Percentiles rank a stretch among this genome's conserved stretches.
phyloP scores from a whole-genome alignment of 2,888 invertebrate genomes.

The Hesperia comma region DNA sequence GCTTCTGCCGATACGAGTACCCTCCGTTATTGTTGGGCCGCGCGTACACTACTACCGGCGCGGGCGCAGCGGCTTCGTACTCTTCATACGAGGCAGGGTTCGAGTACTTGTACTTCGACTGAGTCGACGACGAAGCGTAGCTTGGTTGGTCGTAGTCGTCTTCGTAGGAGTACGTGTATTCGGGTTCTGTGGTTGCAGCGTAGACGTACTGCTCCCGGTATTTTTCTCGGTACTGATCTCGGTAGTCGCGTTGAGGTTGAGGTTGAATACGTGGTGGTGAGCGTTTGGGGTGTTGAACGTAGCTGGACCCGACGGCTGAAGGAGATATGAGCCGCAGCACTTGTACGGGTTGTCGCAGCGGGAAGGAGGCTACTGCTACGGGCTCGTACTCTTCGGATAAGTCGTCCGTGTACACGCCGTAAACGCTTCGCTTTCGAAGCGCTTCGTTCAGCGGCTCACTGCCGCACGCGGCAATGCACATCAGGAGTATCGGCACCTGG shows the following conservation, averaged over 20 bases:
- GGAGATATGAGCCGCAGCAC: conserved; percentile 61
- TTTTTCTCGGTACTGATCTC: no score
- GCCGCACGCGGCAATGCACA: conserved; percentile 45
- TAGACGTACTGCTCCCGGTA: conserved; percentile 46
- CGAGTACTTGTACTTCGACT: conserved; percentile 42
- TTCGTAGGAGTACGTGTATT: conserved; percentile 27
- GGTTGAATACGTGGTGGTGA: conserved; percentile 45
- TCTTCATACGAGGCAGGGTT: conserved; percentile 39
- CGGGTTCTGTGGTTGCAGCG: conserved; percentile 45
- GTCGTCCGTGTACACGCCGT: conserved; percentile 54
- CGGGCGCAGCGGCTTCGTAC: conserved; percentile 45
- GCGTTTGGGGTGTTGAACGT: conserved; percentile 11
- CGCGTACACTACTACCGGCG: conserved; percentile 65
- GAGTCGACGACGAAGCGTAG: conserved; percentile 45
- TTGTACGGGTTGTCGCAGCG: conserved; percentile 66
- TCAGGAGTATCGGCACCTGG: conserved; percentile 56
- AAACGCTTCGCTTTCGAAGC: conserved; percentile 52
- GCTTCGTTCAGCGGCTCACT: conserved; percentile 51
- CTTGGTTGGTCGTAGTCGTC: conserved; percentile 34
- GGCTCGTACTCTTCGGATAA: conserved; percentile 61
- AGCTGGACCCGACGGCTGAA: conserved; percentile 45
- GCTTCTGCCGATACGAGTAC: conserved; percentile 61
- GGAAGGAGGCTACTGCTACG: conserved; percentile 64
- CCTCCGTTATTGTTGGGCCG: conserved; percentile 65
- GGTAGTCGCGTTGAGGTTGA: no score